A percentile compares a stretch with the other conserved stretches of the same genome.
phyloP scores from a whole-genome alignment of 2,888 invertebrate species.

The Ferrisia virgata region DNA sequence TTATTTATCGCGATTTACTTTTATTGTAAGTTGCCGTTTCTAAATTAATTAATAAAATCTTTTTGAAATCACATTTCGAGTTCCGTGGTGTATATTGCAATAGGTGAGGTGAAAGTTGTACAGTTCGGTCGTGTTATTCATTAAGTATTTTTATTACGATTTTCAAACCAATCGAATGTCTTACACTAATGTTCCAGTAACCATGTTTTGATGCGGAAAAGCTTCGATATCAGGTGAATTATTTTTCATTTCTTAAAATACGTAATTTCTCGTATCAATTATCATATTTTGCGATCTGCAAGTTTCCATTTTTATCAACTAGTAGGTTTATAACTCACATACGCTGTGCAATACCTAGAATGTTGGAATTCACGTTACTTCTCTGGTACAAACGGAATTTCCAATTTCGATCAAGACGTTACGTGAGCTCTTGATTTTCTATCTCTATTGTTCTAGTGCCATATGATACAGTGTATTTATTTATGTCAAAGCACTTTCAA shows the following conservation, averaged over 20 bases:
- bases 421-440: neutral
- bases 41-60: neutral
- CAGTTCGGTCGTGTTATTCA: conserved; percentile 1
- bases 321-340: no score
- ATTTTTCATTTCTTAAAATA: neutral
- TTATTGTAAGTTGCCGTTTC: neutral
- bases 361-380: neutral
- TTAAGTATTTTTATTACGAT: neutral
- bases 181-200: neutral
- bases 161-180: neutral
- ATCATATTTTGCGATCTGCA: neutral
- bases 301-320: neutral
- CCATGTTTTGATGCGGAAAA: conserved; percentile 11
- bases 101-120: conserved; percentile 19
- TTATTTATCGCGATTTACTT: neutral
- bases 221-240: neutral
- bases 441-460: neutral
- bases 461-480: neutral
- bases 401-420: neutral
- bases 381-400: neutral
- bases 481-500: neutral
- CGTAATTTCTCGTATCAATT: neutral
- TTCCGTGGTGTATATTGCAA: neutral
- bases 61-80: neutral
- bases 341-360: neutral